Evolutionary conservation across 2,888 invertebrate species (phyloP).

Genomic region (Drosophila sordidula): DNA sequence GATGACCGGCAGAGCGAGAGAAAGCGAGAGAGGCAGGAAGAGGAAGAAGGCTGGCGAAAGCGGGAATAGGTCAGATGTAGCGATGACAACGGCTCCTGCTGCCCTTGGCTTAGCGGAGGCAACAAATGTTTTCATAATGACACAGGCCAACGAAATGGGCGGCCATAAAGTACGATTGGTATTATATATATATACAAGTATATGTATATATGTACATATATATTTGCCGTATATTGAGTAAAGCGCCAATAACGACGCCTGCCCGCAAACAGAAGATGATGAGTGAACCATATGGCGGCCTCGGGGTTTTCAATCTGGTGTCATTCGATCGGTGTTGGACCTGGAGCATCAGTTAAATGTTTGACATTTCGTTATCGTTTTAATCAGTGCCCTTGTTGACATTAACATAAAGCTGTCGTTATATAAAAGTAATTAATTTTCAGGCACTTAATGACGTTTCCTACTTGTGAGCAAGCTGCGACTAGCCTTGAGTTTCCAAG

Average conservation of each 20-base stretch:
- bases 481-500: constrained; percentile 11
- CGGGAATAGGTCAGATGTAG: constrained; percentile 47
- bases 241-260: constrained; percentile 57
- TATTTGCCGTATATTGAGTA: constrained; percentile 41
- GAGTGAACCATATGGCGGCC: constrained; percentile 35
- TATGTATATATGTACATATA: constrained; percentile 15
- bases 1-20: constrained; percentile 20
- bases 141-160: constrained; percentile 14
- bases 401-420: constrained; percentile 57
- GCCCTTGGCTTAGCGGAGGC: constrained; percentile 32
- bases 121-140: constrained; percentile 58
- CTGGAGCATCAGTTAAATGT: constrained; percentile 40
- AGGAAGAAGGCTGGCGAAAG: constrained; percentile 6
- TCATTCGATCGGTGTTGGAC: neutral
- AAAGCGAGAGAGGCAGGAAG: no score
- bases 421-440: constrained; percentile 60
- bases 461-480: constrained; percentile 16
- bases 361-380: constrained; percentile 50
- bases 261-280: constrained; percentile 27
- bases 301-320: constrained; percentile 1
- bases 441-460: constrained; percentile 27
- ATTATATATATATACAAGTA: constrained; percentile 3
- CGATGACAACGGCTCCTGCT: constrained; percentile 33
- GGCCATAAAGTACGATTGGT: constrained; percentile 11
- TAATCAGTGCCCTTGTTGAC: constrained; percentile 39